Evolutionary conservation across 2,113 vertebrate genomes (phyloP).

Genomic region (Misgurnus mizolepis): DNA sequence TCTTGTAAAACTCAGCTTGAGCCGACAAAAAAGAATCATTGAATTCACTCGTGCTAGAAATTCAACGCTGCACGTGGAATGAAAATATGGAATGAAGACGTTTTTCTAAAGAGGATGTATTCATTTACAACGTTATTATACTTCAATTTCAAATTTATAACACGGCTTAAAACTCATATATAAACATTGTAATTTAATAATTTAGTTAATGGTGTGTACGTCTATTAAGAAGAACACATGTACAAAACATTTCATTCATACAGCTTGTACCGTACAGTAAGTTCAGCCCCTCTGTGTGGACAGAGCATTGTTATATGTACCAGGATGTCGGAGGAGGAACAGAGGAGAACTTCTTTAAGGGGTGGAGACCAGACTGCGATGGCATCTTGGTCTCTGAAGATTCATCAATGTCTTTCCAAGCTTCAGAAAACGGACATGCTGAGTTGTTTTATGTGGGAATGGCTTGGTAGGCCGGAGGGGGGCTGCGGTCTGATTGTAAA

Average conservation of each 20-base stretch:
- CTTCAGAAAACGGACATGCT: slow-evolving; percentile 64
- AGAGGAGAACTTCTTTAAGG: slow-evolving; percentile 29
- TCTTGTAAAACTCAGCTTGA: slow-evolving; percentile 31
- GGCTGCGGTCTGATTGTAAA: slow-evolving; percentile 63
- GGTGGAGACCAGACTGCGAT: slow-evolving; percentile 4
- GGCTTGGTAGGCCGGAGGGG: slow-evolving; percentile 53
- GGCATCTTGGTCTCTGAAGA: slow-evolving; percentile 41
- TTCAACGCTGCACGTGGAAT: not conserved
- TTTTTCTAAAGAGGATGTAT: slow-evolving; percentile 8
- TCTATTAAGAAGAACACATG: too few relatives aligned
- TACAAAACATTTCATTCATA: not conserved
- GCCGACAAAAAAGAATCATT: slow-evolving; percentile 16
- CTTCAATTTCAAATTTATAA: not conserved
- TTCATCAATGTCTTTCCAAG: slow-evolving; percentile 65
- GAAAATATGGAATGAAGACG: not conserved
- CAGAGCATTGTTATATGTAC: not conserved
- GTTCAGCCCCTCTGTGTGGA: not conserved
- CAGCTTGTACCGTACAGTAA: not conserved
- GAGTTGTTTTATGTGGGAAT: slow-evolving; percentile 72
- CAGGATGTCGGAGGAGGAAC: not conserved
- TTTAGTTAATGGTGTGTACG: too few relatives aligned
- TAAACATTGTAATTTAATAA: too few relatives aligned
- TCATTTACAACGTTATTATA: not conserved
- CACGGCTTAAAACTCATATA: too few relatives aligned
- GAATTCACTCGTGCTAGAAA: not conserved